Conservation (phyloP, 1,140 invertebrate genomes). For the Diuraphis noxia region DNA sequence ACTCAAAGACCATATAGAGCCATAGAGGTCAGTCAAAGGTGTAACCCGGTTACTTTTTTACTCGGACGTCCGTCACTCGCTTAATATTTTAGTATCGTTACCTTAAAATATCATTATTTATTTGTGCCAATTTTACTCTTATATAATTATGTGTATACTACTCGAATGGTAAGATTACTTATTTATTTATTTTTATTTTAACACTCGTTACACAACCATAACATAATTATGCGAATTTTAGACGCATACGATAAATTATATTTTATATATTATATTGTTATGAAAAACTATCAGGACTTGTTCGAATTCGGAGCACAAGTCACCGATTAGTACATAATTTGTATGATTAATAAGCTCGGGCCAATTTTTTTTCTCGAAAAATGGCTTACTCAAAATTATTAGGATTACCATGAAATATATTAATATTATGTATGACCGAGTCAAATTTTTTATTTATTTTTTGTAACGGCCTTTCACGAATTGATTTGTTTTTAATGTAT, state of each 20-base stretch:
- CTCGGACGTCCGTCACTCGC: not conserved
- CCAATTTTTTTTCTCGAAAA: not conserved
- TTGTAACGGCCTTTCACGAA: not conserved
- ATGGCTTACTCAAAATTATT: not conserved
- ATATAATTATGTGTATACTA: not conserved
- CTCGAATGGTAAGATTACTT: not conserved
- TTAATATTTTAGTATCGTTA: not conserved
- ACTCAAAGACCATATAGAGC: no score
- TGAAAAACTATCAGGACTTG: not conserved
- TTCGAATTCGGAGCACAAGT: not conserved
- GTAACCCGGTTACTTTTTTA: not conserved
- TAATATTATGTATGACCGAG: not conserved
- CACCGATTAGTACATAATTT: not conserved
- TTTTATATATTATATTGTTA: not conserved
- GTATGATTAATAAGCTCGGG: not conserved
- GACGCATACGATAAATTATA: no score
- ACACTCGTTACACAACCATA: not conserved
- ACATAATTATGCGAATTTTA: not conserved
- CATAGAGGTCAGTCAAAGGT: not conserved
- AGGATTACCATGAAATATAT: not conserved
- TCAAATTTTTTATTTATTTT: not conserved
- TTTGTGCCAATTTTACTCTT: not conserved
- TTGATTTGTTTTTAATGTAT: not conserved
- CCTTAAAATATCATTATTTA: conserved; percentile 28
- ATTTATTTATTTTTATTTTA: not conserved